Percentiles rank a stretch among this genome's conserved stretches.
Conservation (phyloP, 2,797 vertebrate species). For the Mionectes olivaceus region DNA sequence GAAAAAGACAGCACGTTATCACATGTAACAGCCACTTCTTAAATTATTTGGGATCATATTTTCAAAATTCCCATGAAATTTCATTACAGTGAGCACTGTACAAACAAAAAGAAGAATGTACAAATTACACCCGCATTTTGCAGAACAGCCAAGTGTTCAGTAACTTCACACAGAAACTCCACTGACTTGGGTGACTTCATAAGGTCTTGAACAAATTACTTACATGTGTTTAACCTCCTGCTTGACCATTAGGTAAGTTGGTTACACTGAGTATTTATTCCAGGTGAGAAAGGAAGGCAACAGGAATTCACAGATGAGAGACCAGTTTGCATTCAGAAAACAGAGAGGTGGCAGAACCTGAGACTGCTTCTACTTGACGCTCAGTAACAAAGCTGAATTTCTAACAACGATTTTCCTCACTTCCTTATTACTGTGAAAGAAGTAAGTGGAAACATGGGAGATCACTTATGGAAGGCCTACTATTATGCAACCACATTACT, state of each 20-base stretch:
- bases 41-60: not conserved
- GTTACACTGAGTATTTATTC: not conserved
- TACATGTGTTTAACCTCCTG: not conserved
- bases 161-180: not conserved
- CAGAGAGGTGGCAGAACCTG: not conserved
- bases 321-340: not conserved
- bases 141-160: not conserved
- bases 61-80: not conserved
- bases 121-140: not conserved
- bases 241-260: not conserved
- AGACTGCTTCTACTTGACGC: not conserved
- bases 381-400: not conserved
- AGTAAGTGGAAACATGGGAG: not conserved
- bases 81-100: not conserved
- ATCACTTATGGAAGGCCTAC: not conserved
- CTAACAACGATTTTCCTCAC: not conserved
- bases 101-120: not conserved
- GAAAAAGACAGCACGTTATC: not conserved
- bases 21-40: fast-evolving
- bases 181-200: not conserved
- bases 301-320: not conserved
- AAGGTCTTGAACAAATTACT: not conserved
- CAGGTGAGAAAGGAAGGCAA: not conserved
- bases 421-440: not conserved
- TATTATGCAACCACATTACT: not conserved